A percentile compares a stretch with the other conserved stretches of the same genome.
phyloP scores from a whole-genome alignment of 2,797 vertebrate genomes.

The Sarcoramphus papa region DNA sequence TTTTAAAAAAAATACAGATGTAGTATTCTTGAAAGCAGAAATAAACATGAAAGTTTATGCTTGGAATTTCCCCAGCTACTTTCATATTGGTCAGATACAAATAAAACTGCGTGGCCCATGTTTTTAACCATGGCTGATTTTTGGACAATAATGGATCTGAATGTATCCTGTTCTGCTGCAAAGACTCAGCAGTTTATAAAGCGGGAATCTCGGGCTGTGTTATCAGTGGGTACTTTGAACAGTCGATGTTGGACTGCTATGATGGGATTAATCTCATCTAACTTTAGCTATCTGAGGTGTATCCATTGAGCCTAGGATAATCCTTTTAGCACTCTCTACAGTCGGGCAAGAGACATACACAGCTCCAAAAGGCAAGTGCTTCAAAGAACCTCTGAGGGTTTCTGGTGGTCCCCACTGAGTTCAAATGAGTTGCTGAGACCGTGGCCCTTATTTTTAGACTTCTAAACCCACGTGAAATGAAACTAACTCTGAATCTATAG shows the following conservation, averaged over 20 bases:
- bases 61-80: background rate
- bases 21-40: background rate
- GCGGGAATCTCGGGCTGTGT: background rate
- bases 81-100: background rate
- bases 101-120: background rate
- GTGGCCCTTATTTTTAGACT: background rate
- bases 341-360: background rate
- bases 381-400: background rate
- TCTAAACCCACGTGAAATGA: background rate
- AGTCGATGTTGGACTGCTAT: background rate
- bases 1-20: background rate
- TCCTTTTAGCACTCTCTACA: background rate
- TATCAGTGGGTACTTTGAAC: background rate
- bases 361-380: background rate
- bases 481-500: background rate
- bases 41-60: background rate
- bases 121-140: background rate
- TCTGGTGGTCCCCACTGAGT: background rate
- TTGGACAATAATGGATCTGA: background rate
- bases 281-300: background rate
- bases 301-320: background rate
- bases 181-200: background rate
- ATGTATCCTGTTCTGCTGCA: background rate
- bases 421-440: background rate
- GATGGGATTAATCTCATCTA: background rate